Base-by-base conservation (phyloP, 2,888 invertebrate species). In the Drosophila pseudotakahashii region DNA sequence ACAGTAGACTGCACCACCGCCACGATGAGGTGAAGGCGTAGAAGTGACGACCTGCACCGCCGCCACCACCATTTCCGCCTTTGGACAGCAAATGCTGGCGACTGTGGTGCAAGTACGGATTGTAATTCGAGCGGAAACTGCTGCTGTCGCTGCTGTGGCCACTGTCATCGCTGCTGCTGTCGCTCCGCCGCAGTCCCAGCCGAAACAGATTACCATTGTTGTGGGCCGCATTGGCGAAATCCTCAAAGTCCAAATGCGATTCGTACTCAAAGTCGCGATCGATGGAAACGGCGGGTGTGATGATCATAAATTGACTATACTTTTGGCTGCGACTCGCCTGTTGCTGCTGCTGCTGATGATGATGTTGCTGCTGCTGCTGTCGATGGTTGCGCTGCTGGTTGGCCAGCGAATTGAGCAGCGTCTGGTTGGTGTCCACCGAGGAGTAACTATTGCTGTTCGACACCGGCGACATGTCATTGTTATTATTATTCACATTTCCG, bases 231-330 rank as follows among this genome's bases (percentile, higher is more conserved):
- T 81, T 82, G 59, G 87, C 87, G 23, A 81, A 88, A 19, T 84
- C 84, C 53, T 85, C 88, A 53, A 82, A 84, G 45, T 85, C 85
- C 70, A 86, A 67, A 59, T 79, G 85, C 34, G 82, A 74, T 53
- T 89, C 89, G 42, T 89, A 81, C 37, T 90, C 90, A 68, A 90
- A 90, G 76, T 91, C 90, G 53, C 91, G 90, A 84, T 92, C 92
- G 51, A 92, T 92, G 11, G 91, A 91, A 36, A 92, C 92, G 68
- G 91, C 92, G 62, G 92, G 92, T 53, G 91, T 92, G 58, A 92
- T 91, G 68, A 92, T 91, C 90, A 92, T 90, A 75, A 91, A 92
- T 86, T 92, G 91, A 77, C 90, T 90, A 54, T 90, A 91, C 79
- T 91, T 91, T 52, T 89, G 89, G 75, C 78, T 85, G 66, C 88